phyloP scores from a whole-genome alignment of 1,140 invertebrate species.

The Thalassaphorura encarpata region DNA sequence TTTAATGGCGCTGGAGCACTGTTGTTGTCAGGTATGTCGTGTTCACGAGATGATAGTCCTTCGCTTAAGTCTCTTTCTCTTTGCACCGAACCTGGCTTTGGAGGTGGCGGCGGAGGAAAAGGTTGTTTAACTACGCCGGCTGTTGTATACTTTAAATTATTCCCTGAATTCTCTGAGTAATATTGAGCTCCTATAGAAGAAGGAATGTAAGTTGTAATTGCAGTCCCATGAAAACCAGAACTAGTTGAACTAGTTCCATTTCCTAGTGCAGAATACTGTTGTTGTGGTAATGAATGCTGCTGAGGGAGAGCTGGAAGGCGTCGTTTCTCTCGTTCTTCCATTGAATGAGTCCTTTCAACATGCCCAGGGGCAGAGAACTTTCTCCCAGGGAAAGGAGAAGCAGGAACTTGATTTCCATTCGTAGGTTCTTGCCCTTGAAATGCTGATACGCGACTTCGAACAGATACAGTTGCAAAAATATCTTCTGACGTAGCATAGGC shows the following conservation, averaged over 20 bases:
- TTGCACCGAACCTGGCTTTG: slow-evolving; percentile 18
- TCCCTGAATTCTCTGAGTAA: no score
- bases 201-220: no score
- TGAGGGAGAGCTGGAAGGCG: slow-evolving; percentile 28
- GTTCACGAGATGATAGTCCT: no score
- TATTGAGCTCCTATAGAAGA: no score
- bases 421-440: slow-evolving; percentile 13
- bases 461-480: slow-evolving; percentile 26
- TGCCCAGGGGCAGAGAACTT: slow-evolving; percentile 4
- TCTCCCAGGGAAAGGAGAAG: slow-evolving; percentile 24
- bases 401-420: slow-evolving; percentile 18
- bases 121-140: neutral
- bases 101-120: slow-evolving; percentile 27
- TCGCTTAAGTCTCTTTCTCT: neutral
- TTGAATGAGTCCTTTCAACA: slow-evolving; percentile 21
- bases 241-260: slow-evolving; percentile 10
- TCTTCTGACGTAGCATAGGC: slow-evolving; percentile 17
- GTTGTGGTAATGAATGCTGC: slow-evolving; percentile 1
- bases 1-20: no score
- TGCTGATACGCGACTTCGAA: slow-evolving; percentile 26
- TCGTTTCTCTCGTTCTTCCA: slow-evolving; percentile 22
- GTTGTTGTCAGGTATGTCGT: no score
- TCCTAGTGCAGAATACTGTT: slow-evolving; percentile 9
- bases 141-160: no score
- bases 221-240: slow-evolving; percentile 9